Evolutionary conservation across 2,888 invertebrate species (phyloP), one percentile per base, ranked within the genome.

Genomic region (Acrobeloides nanus): DNA sequence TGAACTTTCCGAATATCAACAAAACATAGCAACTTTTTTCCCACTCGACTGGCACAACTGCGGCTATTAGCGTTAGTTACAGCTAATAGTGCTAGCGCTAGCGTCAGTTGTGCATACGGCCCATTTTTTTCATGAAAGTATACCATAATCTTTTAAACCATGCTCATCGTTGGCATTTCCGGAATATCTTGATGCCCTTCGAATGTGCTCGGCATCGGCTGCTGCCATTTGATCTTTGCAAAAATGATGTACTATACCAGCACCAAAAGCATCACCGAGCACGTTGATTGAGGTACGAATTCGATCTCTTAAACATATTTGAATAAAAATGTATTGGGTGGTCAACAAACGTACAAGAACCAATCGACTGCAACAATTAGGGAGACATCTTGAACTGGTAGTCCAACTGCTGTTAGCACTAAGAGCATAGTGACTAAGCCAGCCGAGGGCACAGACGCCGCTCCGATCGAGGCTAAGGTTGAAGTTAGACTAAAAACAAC

Each of bases 401-500:
- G 64, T 15, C 77, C 77, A 24, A 78, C 76, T 5, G 78, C 77
- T 20, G 76, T 75, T 48, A 78, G 65, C 26, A 78, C 78, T 12
- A 78, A 73, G 42, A 78, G 61, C 74, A 75, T 74, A 8, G 74
- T 74, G 21, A 74, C 73, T 12, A 74, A 63, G 23, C 74, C 74
- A 18, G 74, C 74, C 1, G 69, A 71, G 5, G 74, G 74, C 15
- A 95, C 89, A 41, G 92, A 92, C n/a, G 93, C 93, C 21, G 93
- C 93, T 53, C 93, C 93, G 73, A 95, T 89, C 66, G 90, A 90
- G 1, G 93, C 93, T 46, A 90, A 85, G 1, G 93, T 95, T 18
- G 93, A 89, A 6, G 92, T 92, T 67, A 88, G 84, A 77, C 90
- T 90, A 74, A 38, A 59, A 51, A 15, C 3, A 26, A 4, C 18